phyloP scores from a whole-genome alignment of 2,797 vertebrate species.

The Danio jaintianensis region DNA sequence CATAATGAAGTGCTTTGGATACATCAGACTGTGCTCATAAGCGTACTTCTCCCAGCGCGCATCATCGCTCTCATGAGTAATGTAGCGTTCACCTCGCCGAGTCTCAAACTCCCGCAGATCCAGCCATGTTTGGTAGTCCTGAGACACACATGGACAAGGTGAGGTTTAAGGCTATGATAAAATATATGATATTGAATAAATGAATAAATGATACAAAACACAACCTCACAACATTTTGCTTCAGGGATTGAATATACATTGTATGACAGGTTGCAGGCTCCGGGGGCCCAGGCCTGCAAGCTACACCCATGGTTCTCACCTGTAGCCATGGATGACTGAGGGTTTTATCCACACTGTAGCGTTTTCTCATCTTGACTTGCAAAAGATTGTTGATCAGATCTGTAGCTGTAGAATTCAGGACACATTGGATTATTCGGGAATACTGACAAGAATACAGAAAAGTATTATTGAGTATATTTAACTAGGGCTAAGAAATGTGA shows the following conservation, averaged over 20 bases:
- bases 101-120: conserved; percentile 98
- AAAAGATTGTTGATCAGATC: conserved; percentile 98
- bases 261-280: too few species aligned
- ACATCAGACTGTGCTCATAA: conserved; percentile 87
- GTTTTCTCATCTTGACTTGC: conserved; percentile 99
- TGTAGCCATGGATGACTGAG: conserved; percentile 97
- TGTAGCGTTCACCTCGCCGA: conserved; percentile 94
- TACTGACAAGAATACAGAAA: conserved; percentile 69
- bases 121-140: conserved; percentile 99
- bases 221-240: too few species aligned
- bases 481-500: too few species aligned
- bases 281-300: too few species aligned
- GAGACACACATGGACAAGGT: conserved; percentile 25
- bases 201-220: too few species aligned
- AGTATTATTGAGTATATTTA: conserved; percentile 64
- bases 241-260: too few species aligned
- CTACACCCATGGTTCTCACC: conserved; percentile 70
- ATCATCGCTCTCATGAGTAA: conserved; percentile 98
- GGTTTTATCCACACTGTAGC: conserved; percentile 96
- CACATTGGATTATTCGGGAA: too few species aligned
- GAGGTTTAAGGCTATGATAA: not conserved
- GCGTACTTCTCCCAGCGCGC: conserved; percentile 96
- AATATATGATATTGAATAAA: too few species aligned
- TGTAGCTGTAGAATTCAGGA: conserved; percentile 81
- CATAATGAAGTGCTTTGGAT: conserved; percentile 99